These are phyloP conservation scores for Griposia aprilina DNA, from an alignment of 2,888 invertebrate genomes.

Conservation along the genomic window DNA sequence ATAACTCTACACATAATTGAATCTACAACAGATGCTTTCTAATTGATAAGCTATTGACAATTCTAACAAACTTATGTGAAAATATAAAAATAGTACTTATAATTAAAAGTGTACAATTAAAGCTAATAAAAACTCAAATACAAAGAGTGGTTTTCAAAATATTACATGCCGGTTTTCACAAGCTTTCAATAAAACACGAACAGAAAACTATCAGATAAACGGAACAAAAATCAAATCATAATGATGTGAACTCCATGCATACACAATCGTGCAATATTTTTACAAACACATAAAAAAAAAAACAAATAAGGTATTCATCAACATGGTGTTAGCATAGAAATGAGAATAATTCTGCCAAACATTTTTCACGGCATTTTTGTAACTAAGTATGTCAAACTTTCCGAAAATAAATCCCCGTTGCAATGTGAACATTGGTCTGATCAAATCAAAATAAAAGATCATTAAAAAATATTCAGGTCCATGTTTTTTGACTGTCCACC, in stretches of 20 bases:
- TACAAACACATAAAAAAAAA: constrained; percentile 23
- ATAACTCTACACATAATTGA: constrained; percentile 25
- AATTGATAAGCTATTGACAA: constrained; percentile 25
- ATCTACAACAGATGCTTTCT: constrained; percentile 19
- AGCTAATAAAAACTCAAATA: constrained; percentile 20
- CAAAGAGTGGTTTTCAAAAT: constrained; percentile 10
- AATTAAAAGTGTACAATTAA: constrained; percentile 38
- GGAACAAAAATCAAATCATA: constrained; percentile 26
- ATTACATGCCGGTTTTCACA: constrained; percentile 54
- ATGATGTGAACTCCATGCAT: constrained; percentile 60
- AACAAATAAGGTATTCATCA: constrained; percentile 14
- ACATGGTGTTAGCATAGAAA: not conserved
- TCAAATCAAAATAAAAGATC: not conserved
- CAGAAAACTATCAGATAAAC: constrained; percentile 39
- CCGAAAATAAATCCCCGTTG: not conserved
- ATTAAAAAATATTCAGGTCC: not conserved
- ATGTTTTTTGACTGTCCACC: too few species aligned
- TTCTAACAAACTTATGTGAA: constrained; percentile 40
- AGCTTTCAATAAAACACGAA: constrained; percentile 51
- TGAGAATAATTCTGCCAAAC: not conserved
- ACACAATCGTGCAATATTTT: constrained; percentile 60
- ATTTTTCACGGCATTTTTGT: not conserved
- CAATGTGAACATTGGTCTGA: not conserved
- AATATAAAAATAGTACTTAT: too few species aligned
- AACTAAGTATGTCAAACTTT: not conserved